Percentiles rank a stretch among this genome's conserved stretches.
phyloP scores from a whole-genome alignment of 1,140 invertebrate genomes.

The Elymnias hypermnestra region DNA sequence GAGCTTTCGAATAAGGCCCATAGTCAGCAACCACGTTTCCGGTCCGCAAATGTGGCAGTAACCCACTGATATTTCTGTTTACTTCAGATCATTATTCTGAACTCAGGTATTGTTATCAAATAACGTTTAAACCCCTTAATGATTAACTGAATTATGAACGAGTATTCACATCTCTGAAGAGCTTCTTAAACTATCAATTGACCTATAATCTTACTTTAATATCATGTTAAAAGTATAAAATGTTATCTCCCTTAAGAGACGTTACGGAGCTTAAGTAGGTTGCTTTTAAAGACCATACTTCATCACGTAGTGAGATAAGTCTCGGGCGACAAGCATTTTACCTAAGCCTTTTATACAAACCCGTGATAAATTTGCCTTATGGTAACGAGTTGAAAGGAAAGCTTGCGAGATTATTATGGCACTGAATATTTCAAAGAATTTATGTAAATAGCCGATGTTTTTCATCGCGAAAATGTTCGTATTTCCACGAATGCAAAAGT shows the following conservation, averaged over 20 bases:
- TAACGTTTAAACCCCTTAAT: not conserved
- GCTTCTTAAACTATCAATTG: too few species aligned
- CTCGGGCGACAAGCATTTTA: slow-evolving; percentile 5
- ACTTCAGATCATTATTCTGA: not conserved
- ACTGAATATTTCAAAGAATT: slow-evolving; percentile 26
- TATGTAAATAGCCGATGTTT: slow-evolving; percentile 28
- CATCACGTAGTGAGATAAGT: slow-evolving; percentile 1
- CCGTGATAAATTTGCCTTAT: slow-evolving; percentile 24
- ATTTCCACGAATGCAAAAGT: not conserved
- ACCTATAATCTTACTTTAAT: not conserved
- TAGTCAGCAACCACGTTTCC: too few species aligned
- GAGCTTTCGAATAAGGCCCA: too few species aligned
- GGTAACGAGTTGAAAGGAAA: slow-evolving; percentile 31
- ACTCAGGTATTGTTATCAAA: not conserved
- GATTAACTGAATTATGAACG: too few species aligned
- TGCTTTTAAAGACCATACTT: slow-evolving; percentile 5
- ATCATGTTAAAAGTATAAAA: slow-evolving; percentile 1
- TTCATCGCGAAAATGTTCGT: slow-evolving; percentile 8
- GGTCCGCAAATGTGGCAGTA: too few species aligned
- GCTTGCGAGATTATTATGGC: slow-evolving; percentile 25
- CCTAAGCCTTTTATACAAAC: slow-evolving; percentile 15
- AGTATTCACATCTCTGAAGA: too few species aligned
- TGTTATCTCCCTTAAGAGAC: not conserved
- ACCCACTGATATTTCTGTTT: too few species aligned
- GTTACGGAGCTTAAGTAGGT: not conserved